Conservation (phyloP, 2,113 vertebrate species). For the Albula glossodonta region DNA sequence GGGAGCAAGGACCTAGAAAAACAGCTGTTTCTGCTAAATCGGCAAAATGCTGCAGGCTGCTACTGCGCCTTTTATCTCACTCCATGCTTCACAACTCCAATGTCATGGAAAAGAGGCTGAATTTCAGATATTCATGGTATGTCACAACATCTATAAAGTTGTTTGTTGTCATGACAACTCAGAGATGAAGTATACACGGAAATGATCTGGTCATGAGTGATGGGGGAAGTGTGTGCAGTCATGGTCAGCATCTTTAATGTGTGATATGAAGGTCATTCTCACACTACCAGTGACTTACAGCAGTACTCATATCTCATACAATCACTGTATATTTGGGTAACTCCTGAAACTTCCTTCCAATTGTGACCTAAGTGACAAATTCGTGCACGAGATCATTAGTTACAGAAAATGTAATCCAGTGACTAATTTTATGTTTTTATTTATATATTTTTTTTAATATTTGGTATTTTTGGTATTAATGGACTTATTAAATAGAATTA, state of each 20-base stretch:
- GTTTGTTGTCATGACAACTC: background rate
- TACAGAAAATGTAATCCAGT: background rate
- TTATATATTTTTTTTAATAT: no score
- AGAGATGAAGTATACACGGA: background rate
- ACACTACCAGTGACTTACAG: background rate
- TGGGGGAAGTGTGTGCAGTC: background rate
- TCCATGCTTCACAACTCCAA: background rate
- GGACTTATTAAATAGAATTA: no score
- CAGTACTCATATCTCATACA: no score
- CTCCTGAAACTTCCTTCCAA: no score
- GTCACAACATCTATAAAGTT: background rate
- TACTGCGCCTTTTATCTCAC: background rate
- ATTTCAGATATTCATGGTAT: conserved; percentile 1
- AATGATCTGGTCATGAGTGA: background rate
- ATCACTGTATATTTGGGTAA: no score
- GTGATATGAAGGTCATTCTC: background rate
- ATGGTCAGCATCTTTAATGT: background rate
- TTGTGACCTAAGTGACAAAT: no score
- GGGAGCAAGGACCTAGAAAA: conserved; percentile 1
- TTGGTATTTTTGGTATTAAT: no score
- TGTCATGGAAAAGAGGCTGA: background rate
- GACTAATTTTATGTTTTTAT: background rate
- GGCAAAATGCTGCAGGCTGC: background rate
- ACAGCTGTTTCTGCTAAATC: background rate
- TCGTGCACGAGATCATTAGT: background rate